Conservation (phyloP, 2,888 invertebrate genomes). For the Drosophila borborema region DNA sequence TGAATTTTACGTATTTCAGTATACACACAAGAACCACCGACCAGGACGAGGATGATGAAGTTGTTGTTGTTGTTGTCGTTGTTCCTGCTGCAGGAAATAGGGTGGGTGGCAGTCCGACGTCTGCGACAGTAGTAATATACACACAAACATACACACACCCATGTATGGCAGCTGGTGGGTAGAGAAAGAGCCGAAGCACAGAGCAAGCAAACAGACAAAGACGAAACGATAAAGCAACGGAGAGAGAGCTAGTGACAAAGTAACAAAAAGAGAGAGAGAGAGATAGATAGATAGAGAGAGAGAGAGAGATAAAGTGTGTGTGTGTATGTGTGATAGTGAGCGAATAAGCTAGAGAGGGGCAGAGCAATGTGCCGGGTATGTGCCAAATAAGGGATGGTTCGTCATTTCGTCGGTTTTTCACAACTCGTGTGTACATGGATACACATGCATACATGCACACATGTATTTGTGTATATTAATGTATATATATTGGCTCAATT, state of each 20-base stretch:
- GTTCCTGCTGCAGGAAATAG: constrained; percentile 51
- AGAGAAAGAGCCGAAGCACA: constrained; percentile 69
- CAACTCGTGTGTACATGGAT: constrained; percentile 38
- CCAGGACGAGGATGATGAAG: constrained; percentile 38
- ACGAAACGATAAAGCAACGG: constrained; percentile 5
- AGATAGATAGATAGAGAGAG: constrained; percentile 14
- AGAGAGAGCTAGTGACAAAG: constrained; percentile 9
- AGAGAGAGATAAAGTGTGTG: background rate
- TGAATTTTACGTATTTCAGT: constrained; percentile 78
- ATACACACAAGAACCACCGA: constrained; percentile 79
- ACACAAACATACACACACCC: constrained; percentile 32
- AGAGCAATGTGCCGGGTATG: constrained; percentile 47
- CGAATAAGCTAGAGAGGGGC: constrained; percentile 19
- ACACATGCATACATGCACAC: constrained; percentile 8
- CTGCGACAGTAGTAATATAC: constrained; percentile 68
- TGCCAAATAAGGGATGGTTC: constrained; percentile 72
- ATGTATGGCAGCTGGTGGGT: constrained; percentile 66
- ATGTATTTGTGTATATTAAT: constrained; percentile 11
- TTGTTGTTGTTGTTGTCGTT: constrained; percentile 27
- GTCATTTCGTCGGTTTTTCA: constrained; percentile 48
- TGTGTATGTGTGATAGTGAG: background rate
- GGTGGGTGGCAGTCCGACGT: constrained; percentile 76
- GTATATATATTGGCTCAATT: constrained; percentile 43
- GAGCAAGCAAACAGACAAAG: constrained; percentile 10
- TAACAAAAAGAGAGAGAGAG: constrained; percentile 8